Evolutionary conservation across 2,888 invertebrate species (phyloP), one percentile per base, ranked within the genome.

Genomic region (Aphodius granarius): DNA sequence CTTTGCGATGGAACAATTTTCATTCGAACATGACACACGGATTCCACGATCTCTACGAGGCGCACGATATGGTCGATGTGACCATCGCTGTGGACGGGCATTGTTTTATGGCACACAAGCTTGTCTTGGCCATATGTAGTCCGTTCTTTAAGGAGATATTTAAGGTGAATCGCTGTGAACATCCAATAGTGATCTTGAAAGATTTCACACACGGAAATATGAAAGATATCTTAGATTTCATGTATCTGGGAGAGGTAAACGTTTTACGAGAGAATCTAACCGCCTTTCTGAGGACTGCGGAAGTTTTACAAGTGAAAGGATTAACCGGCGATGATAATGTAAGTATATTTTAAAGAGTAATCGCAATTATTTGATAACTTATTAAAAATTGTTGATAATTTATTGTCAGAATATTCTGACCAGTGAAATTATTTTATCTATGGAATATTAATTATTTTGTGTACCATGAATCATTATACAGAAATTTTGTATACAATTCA

Each of bases 1-100:
- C 93, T 75, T 87, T 94, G 82, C 90, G 93, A 82, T 94, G 94
- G 94, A 94, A 94, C 86, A 94, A 94, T 86, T 94, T 94, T 87
- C 93, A 94, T 85, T 90, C 91, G 79, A 94, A 94, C 87, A 87
- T 94, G 80, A 91, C 93, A 66, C 90, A 92, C 81, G 93, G 93
- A 62, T 92, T 94, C 83, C 92, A 93, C 84, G 91, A 91, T 73
- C 88, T 94, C 79, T 86, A 94, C 79, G 91, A 92, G 81, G 92
- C 91, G 79, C 92, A 93, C 79, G 93, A 94, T 83, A 88, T 94
- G 86, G 94, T 94, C 71, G 94, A 94, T 83, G 94, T 94, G 79
- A 94, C 94, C 23, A 87, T 94, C 80, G 93, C 94, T 75, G 93
- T 93, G 73, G 94, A 92, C 76, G 94, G 94, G n/a, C 91, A 92